phyloP scores from a whole-genome alignment of 2,888 invertebrate genomes.

The Drosophila pegasa region DNA sequence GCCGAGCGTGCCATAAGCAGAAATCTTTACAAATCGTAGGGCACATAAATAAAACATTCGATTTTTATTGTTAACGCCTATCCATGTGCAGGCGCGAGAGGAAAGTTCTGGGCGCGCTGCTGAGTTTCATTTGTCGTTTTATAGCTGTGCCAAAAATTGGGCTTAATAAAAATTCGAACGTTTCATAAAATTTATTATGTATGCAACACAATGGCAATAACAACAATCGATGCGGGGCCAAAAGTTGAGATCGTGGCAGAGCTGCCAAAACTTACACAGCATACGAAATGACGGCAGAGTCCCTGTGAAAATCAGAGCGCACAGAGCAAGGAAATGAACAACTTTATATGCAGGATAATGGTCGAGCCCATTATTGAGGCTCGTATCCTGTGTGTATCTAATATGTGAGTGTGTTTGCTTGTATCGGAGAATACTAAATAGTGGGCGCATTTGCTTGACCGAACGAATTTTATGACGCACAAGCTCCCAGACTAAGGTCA shows the following conservation, averaged over 20 bases:
- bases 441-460: conserved; percentile 28
- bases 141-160: conserved; percentile 74
- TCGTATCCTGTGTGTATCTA: conserved; percentile 29
- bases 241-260: conserved; percentile 28
- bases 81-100: conserved; percentile 15
- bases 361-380: conserved; percentile 69
- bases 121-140: conserved; percentile 57
- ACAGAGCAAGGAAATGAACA: conserved; percentile 68
- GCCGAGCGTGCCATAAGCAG: conserved; percentile 10
- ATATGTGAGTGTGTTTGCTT: conserved; percentile 7
- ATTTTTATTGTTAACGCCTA: conserved; percentile 60
- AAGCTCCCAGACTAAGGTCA: conserved; percentile 8
- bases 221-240: conserved; percentile 47
- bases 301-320: conserved; percentile 44
- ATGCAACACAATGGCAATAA: conserved; percentile 71
- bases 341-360: conserved; percentile 79
- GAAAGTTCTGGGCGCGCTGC: conserved; percentile 37
- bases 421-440: conserved; percentile 24
- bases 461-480: conserved; percentile 29
- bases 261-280: conserved; percentile 44
- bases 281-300: conserved; percentile 42
- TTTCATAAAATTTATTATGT: conserved; percentile 81
- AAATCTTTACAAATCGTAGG: conserved; percentile 57
- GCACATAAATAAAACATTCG: conserved; percentile 71
- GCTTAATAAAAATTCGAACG: conserved; percentile 78